These are phyloP conservation scores for Nasalis larvatus DNA, from an alignment of 2,113 vertebrate species.

Conservation along the genomic window DNA sequence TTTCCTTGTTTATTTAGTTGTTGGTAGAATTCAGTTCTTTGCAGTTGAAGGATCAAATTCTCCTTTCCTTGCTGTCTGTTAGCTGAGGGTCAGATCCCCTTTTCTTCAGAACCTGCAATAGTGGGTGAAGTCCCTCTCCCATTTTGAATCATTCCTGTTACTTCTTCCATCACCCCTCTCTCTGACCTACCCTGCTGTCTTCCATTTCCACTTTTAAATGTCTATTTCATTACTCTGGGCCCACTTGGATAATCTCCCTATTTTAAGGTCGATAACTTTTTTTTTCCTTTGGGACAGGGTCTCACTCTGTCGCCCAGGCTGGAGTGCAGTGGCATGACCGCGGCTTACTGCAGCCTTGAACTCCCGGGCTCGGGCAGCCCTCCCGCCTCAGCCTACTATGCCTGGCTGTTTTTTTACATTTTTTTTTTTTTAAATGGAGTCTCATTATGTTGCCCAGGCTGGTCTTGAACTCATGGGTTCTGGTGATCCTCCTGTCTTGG, in stretches of 20 bases:
- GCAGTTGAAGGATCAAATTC: neutral
- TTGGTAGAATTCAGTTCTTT: neutral
- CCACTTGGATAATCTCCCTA: neutral
- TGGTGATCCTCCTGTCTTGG: too few species aligned
- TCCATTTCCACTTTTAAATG: neutral
- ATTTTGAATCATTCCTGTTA: neutral
- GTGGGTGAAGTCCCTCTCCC: neutral
- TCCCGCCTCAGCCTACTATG: too few species aligned
- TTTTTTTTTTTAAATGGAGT: too few species aligned
- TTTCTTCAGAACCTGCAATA: neutral
- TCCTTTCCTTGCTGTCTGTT: neutral
- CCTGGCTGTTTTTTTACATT: too few species aligned
- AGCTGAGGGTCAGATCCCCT: neutral
- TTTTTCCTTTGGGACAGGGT: too few species aligned
- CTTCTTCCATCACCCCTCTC: neutral
- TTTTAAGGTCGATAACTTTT: neutral
- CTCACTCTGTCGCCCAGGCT: too few species aligned
- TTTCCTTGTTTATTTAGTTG: conserved; percentile 11
- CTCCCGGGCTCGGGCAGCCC: rapidly evolving
- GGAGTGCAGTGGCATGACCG: too few species aligned
- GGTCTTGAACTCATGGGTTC: too few species aligned
- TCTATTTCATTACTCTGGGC: neutral
- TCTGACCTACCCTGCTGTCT: neutral
- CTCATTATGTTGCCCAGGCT: too few species aligned
- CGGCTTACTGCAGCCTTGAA: too few species aligned